Conservation (phyloP, 2,888 invertebrate genomes). For the Eupithecia inturbata region DNA sequence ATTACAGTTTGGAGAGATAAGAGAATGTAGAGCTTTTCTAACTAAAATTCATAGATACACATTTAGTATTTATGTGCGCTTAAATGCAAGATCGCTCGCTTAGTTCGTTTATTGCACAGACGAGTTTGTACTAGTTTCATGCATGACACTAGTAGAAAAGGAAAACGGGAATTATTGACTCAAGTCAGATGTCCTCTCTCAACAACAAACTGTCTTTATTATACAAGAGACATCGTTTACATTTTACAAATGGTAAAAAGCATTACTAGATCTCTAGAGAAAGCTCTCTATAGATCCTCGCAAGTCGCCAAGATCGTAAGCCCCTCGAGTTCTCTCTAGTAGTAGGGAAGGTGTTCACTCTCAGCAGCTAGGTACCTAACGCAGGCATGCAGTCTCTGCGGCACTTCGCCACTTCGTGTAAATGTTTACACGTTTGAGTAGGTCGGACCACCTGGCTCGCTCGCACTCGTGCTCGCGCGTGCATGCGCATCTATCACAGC, state of each 20-base stretch:
- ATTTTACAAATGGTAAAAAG: background rate
- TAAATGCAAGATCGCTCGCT: too few relatives aligned
- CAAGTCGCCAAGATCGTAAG: background rate
- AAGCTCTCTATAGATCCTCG: background rate
- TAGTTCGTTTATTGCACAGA: background rate
- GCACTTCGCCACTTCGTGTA: background rate
- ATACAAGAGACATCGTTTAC: background rate
- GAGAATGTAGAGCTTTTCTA: background rate
- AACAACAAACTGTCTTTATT: background rate
- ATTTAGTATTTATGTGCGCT: background rate
- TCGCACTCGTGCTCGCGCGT: background rate
- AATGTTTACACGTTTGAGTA: background rate
- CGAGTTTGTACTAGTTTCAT: background rate
- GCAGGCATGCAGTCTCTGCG: background rate
- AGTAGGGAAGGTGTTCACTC: background rate
- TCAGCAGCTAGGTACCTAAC: background rate
- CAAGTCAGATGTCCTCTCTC: background rate
- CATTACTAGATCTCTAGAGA: too few relatives aligned
- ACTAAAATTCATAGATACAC: background rate
- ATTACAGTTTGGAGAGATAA: background rate
- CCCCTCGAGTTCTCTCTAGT: background rate
- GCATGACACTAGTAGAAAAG: background rate
- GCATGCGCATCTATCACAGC: background rate
- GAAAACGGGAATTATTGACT: conserved; percentile 2
- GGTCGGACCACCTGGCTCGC: background rate